A percentile compares a stretch with the other conserved stretches of the same genome.
Conservation (phyloP, 2,797 vertebrate genomes). For the Sebastolobus altivelis region DNA sequence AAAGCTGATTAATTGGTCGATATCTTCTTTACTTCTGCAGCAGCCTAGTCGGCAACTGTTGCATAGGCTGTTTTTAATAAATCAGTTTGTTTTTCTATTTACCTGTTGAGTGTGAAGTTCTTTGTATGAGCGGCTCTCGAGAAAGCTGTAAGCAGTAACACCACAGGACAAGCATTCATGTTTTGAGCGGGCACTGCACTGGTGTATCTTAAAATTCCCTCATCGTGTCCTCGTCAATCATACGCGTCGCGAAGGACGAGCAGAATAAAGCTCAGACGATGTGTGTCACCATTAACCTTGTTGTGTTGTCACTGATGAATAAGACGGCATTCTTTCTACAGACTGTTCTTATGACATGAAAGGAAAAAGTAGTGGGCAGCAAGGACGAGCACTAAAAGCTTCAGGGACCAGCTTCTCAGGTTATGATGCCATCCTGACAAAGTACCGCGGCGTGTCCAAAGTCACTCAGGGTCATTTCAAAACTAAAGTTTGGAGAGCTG, state of each 20-base stretch:
- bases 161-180: too few species aligned
- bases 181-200: too few species aligned
- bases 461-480: constrained; percentile 47
- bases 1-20: too few species aligned
- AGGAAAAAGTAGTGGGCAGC: constrained; percentile 15
- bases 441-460: constrained; percentile 34
- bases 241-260: not conserved
- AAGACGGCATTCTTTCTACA: constrained; percentile 14
- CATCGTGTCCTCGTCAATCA: not conserved
- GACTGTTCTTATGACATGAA: constrained; percentile 13
- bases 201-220: not conserved
- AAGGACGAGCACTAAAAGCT: constrained; percentile 35
- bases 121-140: too few species aligned
- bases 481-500: constrained; percentile 30
- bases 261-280: not conserved
- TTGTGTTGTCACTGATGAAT: constrained; percentile 26
- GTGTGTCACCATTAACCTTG: constrained; percentile 38
- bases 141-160: too few species aligned
- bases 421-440: constrained; percentile 56
- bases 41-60: too few species aligned
- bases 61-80: too few species aligned
- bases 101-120: too few species aligned
- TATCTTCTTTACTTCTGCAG: too few species aligned
- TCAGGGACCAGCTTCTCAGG: constrained; percentile 39
- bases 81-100: too few species aligned